Percentiles rank a stretch among this genome's conserved stretches.
Evolutionary conservation across 2,888 invertebrate genomes (phyloP).

Genomic region (Siphlonurus alternatus): DNA sequence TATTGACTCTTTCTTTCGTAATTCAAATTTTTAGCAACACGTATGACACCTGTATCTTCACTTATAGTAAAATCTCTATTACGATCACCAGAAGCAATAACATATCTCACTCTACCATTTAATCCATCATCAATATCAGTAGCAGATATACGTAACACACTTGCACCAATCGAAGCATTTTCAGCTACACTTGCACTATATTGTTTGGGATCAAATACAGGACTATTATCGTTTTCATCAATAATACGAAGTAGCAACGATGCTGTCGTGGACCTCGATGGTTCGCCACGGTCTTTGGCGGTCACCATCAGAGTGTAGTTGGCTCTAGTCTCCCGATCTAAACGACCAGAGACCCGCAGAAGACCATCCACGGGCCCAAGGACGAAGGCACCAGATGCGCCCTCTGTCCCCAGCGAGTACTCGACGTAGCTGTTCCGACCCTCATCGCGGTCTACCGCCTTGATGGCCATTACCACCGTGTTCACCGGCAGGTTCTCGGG

Average conservation of each 20-base stretch:
- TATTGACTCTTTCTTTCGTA: slow-evolving; percentile 80
- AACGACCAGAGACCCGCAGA: slow-evolving; percentile 62
- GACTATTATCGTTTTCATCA: slow-evolving; percentile 82
- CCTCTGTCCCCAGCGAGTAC: slow-evolving; percentile 41
- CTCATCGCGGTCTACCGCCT: slow-evolving; percentile 79
- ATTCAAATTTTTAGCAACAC: slow-evolving; percentile 84
- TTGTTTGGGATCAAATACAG: slow-evolving; percentile 74
- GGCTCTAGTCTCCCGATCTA: slow-evolving; percentile 67
- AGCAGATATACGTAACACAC: slow-evolving; percentile 78
- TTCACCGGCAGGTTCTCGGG: slow-evolving; percentile 73
- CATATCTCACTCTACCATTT: slow-evolving; percentile 84
- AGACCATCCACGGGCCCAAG: slow-evolving; percentile 78
- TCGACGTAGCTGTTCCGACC: slow-evolving; percentile 83
- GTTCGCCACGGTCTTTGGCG: slow-evolving; percentile 80
- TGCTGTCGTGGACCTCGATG: slow-evolving; percentile 50
- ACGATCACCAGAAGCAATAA: slow-evolving; percentile 74
- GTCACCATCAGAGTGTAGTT: slow-evolving; percentile 59
- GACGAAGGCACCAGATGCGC: slow-evolving; percentile 49
- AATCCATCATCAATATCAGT: slow-evolving; percentile 75
- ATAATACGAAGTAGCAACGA: slow-evolving; percentile 55
- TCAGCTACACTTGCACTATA: slow-evolving; percentile 83
- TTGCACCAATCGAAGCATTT: slow-evolving; percentile 85
- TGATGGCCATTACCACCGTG: slow-evolving; percentile 75
- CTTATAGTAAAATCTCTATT: slow-evolving; percentile 83
- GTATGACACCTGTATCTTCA: slow-evolving; percentile 78